phyloP scores from a whole-genome alignment of 2,888 invertebrate genomes.

The Caenorhabditis uteleia region DNA sequence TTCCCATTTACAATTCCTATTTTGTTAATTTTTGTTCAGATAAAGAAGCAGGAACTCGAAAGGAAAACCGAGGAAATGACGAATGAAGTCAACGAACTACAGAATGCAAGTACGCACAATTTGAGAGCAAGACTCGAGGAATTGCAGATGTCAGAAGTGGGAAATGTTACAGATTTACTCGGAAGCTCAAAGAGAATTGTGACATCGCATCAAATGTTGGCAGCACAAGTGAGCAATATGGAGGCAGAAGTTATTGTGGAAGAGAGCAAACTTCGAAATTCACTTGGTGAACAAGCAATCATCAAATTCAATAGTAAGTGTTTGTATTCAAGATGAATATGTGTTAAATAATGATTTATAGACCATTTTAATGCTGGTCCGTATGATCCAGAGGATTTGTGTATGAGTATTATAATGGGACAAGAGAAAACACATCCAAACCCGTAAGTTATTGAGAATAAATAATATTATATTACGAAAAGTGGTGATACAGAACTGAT shows the following conservation, averaged over 20 bases:
- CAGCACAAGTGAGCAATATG: conserved; percentile 23
- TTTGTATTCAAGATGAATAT: too few species aligned
- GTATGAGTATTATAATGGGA: background rate
- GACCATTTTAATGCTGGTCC: background rate
- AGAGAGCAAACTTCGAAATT: conserved; percentile 28
- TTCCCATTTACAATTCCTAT: background rate
- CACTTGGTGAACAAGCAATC: too few species aligned
- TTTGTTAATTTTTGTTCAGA: too few species aligned
- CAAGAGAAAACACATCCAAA: background rate
- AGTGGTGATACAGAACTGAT: background rate
- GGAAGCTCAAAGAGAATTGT: conserved; percentile 54
- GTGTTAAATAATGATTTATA: too few species aligned
- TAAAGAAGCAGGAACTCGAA: too few species aligned
- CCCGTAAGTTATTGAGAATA: background rate
- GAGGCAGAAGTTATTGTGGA: conserved; percentile 34
- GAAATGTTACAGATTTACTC: conserved; percentile 42
- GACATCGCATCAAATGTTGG: conserved; percentile 48
- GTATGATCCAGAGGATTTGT: background rate
- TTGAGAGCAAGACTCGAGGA: conserved; percentile 35
- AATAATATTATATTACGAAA: background rate
- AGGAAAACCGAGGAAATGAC: too few species aligned
- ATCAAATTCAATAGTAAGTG: too few species aligned
- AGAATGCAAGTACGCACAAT: conserved; percentile 16
- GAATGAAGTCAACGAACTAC: conserved; percentile 12
- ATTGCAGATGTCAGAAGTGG: conserved; percentile 46